Evolutionary conservation across 2,797 vertebrate genomes (phyloP).

Genomic region (Rhinoraja longicauda): DNA sequence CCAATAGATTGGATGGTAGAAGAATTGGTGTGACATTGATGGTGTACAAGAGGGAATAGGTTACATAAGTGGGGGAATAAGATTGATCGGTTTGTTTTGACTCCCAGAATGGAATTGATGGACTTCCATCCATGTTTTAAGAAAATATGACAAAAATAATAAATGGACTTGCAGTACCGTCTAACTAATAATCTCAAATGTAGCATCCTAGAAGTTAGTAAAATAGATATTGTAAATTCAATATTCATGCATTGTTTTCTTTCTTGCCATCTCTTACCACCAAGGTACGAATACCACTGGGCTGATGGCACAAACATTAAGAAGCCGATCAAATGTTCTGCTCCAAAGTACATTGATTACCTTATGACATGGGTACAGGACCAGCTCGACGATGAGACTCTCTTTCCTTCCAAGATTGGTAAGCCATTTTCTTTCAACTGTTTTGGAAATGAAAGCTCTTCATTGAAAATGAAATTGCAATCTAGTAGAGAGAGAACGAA

Average conservation of each 20-base stretch:
- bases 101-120: no score
- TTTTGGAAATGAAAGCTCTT: not conserved
- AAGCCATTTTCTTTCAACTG: not conserved
- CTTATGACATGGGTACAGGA: slow-evolving; percentile 98
- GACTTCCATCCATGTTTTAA: no score
- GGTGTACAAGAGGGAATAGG: no score
- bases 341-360: slow-evolving; percentile 94
- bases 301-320: slow-evolving; percentile 95
- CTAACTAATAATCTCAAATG: no score
- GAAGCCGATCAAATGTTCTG: slow-evolving; percentile 92
- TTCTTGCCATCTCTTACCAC: slow-evolving; percentile 2
- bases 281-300: slow-evolving; percentile 93
- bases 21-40: no score
- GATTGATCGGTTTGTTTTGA: no score
- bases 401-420: slow-evolving; percentile 95
- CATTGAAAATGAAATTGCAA: not conserved
- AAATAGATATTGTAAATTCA: not conserved
- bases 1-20: not conserved
- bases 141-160: no score
- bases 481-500: not conserved
- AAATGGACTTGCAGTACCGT: no score
- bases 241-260: not conserved
- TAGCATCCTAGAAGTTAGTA: not conserved
- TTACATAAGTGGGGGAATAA: no score
- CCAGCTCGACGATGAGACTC: slow-evolving; percentile 92